phyloP scores from a whole-genome alignment of 2,113 vertebrate species.

The Cinclus cinclus region DNA sequence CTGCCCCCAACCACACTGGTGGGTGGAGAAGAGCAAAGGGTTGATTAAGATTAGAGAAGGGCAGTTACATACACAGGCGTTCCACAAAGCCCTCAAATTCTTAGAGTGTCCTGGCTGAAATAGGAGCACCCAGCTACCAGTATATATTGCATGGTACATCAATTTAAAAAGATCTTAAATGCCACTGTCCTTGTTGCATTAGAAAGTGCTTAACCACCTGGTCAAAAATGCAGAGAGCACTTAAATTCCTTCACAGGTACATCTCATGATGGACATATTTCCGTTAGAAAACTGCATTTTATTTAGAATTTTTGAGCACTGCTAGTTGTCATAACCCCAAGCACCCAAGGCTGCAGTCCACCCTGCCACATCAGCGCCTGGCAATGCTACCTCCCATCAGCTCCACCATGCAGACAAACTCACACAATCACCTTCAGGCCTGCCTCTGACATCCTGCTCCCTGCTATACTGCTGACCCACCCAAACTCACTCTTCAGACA shows the following conservation, averaged over 20 bases:
- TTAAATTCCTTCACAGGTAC: background rate
- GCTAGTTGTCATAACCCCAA: background rate
- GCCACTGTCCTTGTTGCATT: background rate
- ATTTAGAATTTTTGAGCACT: background rate
- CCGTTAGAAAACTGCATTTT: background rate
- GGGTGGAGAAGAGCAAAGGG: background rate
- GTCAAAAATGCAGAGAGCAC: background rate
- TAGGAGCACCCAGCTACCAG: background rate
- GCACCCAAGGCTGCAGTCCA: accelerated
- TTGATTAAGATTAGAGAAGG: background rate
- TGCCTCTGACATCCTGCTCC: background rate
- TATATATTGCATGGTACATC: accelerated
- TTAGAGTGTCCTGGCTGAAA: background rate
- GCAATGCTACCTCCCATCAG: background rate
- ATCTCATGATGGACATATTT: background rate
- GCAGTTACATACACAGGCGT: background rate
- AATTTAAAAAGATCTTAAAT: background rate
- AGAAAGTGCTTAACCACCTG: background rate
- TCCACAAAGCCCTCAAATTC: background rate
- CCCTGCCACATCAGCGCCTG: background rate
- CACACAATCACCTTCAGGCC: accelerated
- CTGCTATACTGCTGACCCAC: background rate
- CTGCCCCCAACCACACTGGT: background rate
- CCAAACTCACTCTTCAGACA: background rate
- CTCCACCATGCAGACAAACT: background rate